These are phyloP conservation scores for Choloepus didactylus DNA, from an alignment of 2,797 vertebrate genomes.

Conservation along the genomic window DNA sequence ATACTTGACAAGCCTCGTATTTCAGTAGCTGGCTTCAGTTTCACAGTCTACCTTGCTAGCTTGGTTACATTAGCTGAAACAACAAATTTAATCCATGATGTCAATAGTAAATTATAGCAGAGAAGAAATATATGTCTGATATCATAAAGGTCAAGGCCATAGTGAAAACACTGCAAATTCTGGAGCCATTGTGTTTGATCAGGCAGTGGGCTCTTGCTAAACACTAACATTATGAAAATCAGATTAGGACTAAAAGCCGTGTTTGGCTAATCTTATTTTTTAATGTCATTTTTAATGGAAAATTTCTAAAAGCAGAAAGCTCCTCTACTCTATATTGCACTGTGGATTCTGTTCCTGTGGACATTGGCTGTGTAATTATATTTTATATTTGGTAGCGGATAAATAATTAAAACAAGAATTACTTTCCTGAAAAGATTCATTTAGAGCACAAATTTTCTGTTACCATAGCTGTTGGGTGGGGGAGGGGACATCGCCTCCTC, in stretches of 20 bases:
- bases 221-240: constrained; percentile 85
- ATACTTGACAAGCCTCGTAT: constrained; percentile 92
- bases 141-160: constrained; percentile 89
- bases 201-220: constrained; percentile 77
- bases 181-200: constrained; percentile 84
- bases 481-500: constrained; percentile 88
- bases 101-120: constrained; percentile 90
- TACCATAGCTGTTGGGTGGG: constrained; percentile 86
- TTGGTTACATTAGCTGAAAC: constrained; percentile 91
- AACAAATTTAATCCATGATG: constrained; percentile 92
- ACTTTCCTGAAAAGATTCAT: constrained; percentile 91
- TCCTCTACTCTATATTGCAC: constrained; percentile 75
- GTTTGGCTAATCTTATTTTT: constrained; percentile 82
- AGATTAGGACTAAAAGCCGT: constrained; percentile 81
- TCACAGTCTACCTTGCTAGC: constrained; percentile 90
- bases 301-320: constrained; percentile 82
- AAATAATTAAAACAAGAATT: constrained; percentile 92
- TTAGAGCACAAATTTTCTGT: constrained; percentile 89
- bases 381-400: constrained; percentile 90
- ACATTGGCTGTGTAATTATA: constrained; percentile 89
- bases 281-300: constrained; percentile 77
- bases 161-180: constrained; percentile 86
- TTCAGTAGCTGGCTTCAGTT: constrained; percentile 90
- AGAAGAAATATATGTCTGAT: constrained; percentile 89
- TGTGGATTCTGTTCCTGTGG: constrained; percentile 82